Base-by-base conservation (phyloP, 2,888 invertebrate species). In the Pyrrhia umbra region DNA sequence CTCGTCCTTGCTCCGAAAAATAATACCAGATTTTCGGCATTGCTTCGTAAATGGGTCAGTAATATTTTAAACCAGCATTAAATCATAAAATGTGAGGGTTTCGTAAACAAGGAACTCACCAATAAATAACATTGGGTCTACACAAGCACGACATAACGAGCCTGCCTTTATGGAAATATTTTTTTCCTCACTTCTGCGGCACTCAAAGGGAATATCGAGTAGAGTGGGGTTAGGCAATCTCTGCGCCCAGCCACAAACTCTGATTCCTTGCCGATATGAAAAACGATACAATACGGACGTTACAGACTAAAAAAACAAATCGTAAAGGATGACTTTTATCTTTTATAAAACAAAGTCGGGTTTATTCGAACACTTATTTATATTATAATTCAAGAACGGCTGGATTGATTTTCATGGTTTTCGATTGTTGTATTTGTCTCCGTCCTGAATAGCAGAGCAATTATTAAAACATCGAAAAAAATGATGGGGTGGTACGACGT, bases 1-100 rank as follows among this genome's bases (percentile, higher is more conserved):
- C 59, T 34, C 18, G 40, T 51, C 25, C 47, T 61, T 70, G 61
- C 63, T 68, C 52, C 63, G 50, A 67, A 74, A 78, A 57, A 73
- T 78, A 71, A 51, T 65, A 68, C 52, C 71, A 77, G 73, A 75
- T 78, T 85, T 72, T 70, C 50, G 61, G 72, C 42, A 66, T 50
- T 54, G 68, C 68, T 63, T 68, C 69, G 62, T 66, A 86, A 86
- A 83, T 82, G 79, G 73, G 69, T 55, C 79, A 72, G 75, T 83
- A 84, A 83, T 85, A 85, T 86, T 85, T 80, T 80, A 82, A 85
- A 83, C 79, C 71, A 78, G 77, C 80, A 62, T 79, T 84, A 85
- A 87, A 87, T 88, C 84, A 86, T 85, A 82, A 86, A 88, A 84
- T 83, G 81, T 81, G 82, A 82, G 80, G 81, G 82, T 82, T 82